These are phyloP conservation scores for Hermatobates lingyangjiaoensis DNA, from an alignment of 1,140 invertebrate genomes.

Conservation along the genomic window DNA sequence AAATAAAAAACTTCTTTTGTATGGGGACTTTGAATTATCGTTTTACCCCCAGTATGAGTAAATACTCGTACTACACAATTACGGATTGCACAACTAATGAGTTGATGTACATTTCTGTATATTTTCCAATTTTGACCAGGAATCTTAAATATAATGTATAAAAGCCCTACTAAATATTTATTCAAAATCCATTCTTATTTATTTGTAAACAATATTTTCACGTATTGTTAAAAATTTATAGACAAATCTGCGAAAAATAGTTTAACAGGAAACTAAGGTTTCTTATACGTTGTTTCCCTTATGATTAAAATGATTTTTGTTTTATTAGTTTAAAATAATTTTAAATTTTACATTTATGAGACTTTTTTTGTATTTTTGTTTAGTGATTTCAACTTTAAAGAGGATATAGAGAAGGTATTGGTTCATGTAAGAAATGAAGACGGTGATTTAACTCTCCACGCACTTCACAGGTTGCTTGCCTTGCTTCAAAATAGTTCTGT, in stretches of 20 bases:
- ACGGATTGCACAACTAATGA: no score
- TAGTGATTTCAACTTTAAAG: not conserved
- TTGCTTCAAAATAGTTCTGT: not conserved
- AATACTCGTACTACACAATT: no score
- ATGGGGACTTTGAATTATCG: no score
- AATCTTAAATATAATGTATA: no score
- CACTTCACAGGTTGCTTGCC: not conserved
- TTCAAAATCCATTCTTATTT: not conserved
- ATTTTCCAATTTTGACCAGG: no score
- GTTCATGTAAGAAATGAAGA: not conserved
- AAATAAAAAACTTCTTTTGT: no score
- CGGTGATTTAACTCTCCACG: not conserved
- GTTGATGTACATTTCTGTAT: no score
- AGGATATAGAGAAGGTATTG: not conserved
- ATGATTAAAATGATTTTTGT: not conserved
- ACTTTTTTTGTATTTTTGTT: not conserved
- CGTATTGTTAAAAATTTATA: not conserved
- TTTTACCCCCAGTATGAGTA: no score
- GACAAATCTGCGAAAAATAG: not conserved
- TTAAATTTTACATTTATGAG: not conserved
- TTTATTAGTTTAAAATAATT: not conserved
- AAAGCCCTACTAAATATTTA: no score
- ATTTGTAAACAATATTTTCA: not conserved
- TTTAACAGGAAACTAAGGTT: not conserved
- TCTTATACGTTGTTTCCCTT: not conserved